A percentile compares a stretch with the other conserved stretches of the same genome.
These are phyloP conservation scores for Enteromius mattozi DNA, from an alignment of 2,797 vertebrate genomes.

Conservation along the genomic window DNA sequence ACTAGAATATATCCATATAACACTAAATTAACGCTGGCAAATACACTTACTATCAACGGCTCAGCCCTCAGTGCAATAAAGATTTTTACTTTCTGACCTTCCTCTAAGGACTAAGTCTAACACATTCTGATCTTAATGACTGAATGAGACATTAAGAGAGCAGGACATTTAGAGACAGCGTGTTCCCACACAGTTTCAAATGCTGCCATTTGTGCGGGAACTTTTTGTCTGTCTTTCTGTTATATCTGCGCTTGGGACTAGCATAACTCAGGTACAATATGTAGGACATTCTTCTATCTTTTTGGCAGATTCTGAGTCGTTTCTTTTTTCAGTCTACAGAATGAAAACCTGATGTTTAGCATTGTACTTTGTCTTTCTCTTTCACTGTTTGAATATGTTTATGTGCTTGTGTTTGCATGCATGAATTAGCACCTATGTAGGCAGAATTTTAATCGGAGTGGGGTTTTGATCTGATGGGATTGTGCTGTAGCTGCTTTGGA, in stretches of 20 bases:
- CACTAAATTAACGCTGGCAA: not conserved
- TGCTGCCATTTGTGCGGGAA: not conserved
- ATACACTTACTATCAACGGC: not conserved
- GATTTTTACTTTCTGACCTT: slow-evolving; percentile 8
- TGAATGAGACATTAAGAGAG: not conserved
- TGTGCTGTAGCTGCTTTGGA: not conserved
- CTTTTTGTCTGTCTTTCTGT: slow-evolving; percentile 11
- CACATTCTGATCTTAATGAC: slow-evolving; percentile 19
- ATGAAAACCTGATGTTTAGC: not conserved
- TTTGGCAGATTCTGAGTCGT: slow-evolving; percentile 1
- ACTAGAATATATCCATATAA: not conserved
- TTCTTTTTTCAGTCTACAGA: not conserved
- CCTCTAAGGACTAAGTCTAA: slow-evolving; percentile 9
- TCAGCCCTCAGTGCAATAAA: not conserved
- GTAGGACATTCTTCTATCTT: slow-evolving; percentile 11
- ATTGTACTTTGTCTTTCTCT: not conserved
- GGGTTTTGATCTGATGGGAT: not conserved
- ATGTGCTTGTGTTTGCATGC: not conserved
- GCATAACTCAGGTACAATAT: not conserved
- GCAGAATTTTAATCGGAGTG: not conserved
- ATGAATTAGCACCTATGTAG: not conserved
- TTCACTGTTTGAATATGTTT: slow-evolving; percentile 3
- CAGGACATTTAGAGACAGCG: not conserved
- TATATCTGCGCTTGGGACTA: not conserved
- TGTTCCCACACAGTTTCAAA: not conserved